Conservation (phyloP, 2,888 invertebrate genomes). For the Hydraecia micacea region DNA sequence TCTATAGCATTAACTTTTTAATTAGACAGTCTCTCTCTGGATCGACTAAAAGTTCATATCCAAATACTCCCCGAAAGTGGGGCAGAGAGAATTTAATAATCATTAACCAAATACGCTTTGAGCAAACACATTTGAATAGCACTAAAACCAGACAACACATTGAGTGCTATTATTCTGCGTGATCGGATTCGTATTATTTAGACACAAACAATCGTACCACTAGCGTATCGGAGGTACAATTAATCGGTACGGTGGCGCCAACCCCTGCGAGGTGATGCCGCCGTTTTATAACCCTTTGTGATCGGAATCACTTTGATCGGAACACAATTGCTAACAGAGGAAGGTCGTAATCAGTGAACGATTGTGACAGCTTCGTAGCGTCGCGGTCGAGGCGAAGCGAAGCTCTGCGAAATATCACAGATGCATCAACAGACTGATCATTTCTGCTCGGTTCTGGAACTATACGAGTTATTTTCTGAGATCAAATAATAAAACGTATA, state of each 20-base stretch:
- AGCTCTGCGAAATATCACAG: constrained; percentile 68
- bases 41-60: constrained; percentile 26
- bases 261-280: constrained; percentile 77
- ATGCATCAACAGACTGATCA: constrained; percentile 65
- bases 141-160: constrained; percentile 47
- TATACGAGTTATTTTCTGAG: constrained; percentile 23
- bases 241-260: constrained; percentile 77
- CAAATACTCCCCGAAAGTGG: constrained; percentile 30
- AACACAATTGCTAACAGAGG: constrained; percentile 79
- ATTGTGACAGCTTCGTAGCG: constrained; percentile 74
- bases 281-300: constrained; percentile 86
- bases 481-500: constrained; percentile 3
- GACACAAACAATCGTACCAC: constrained; percentile 68
- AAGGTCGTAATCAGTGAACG: constrained; percentile 81
- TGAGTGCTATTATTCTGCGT: constrained; percentile 55
- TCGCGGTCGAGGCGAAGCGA: constrained; percentile 57
- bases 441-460: constrained; percentile 20
- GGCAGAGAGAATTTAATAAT: constrained; percentile 26
- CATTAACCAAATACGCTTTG: constrained; percentile 40
- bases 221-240: constrained; percentile 76
- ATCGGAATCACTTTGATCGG: constrained; percentile 85
- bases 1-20: constrained; percentile 39
- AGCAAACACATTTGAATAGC: constrained; percentile 57
- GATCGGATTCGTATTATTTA: constrained; percentile 68
- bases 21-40: constrained; percentile 17